Conservation (phyloP, 2,888 invertebrate genomes). For the Eupithecia exiguata region DNA sequence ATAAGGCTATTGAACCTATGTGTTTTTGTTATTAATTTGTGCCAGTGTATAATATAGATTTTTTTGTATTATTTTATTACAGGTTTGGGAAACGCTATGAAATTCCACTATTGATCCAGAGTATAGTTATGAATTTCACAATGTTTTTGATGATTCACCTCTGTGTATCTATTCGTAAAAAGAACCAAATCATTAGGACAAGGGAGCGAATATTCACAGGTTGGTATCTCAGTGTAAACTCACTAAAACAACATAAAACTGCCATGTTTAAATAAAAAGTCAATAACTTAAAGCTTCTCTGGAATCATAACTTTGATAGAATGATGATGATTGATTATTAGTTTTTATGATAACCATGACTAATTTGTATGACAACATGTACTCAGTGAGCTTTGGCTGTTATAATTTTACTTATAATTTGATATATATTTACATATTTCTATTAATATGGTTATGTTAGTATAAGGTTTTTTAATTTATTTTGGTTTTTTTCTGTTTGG, state of each 20-base stretch:
- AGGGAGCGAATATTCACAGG: slow-evolving; percentile 93
- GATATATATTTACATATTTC: slow-evolving; percentile 28
- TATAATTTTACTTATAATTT: background rate
- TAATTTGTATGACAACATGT: background rate
- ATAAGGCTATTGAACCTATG: background rate
- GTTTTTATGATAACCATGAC: background rate
- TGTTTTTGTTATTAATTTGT: background rate
- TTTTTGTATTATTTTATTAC: slow-evolving; percentile 66
- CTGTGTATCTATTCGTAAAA: slow-evolving; percentile 93
- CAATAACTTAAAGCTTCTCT: background rate
- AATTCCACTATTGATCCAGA: slow-evolving; percentile 96
- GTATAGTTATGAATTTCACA: slow-evolving; percentile 97
- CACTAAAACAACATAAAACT: background rate
- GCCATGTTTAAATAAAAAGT: background rate
- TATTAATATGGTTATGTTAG: slow-evolving; percentile 35
- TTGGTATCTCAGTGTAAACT: slow-evolving; percentile 68
- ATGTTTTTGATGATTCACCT: slow-evolving; percentile 98
- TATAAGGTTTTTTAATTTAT: slow-evolving; percentile 62
- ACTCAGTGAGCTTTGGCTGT: background rate
- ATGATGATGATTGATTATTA: no score
- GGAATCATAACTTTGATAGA: background rate
- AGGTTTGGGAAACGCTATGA: slow-evolving; percentile 99
- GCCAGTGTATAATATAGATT: no score
- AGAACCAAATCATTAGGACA: slow-evolving; percentile 89
- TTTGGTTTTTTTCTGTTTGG: slow-evolving; percentile 79